phyloP scores from a whole-genome alignment of 2,797 vertebrate species.

The Paramormyrops hopkinsi region DNA sequence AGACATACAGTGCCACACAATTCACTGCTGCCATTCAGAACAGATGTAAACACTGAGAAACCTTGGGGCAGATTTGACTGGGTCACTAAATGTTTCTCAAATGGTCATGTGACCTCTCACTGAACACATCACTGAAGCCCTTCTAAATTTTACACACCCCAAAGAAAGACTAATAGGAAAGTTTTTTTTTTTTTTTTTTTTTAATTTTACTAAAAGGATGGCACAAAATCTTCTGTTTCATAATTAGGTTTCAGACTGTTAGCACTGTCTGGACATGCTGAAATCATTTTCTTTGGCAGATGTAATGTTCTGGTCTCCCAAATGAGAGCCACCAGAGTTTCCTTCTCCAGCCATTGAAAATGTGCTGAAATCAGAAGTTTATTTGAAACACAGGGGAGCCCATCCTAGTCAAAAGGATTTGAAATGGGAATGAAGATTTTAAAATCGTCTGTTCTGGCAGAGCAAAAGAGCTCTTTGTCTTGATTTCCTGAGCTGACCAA shows the following conservation, averaged over 20 bases:
- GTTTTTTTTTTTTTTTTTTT: not conserved
- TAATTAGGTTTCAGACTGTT: slow-evolving; percentile 14
- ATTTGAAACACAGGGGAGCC: slow-evolving; percentile 8
- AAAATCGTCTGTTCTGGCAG: not conserved
- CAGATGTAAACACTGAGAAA: not conserved
- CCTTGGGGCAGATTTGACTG: not conserved
- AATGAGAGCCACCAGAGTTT: not conserved
- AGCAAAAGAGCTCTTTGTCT: slow-evolving; percentile 10
- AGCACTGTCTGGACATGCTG: not conserved
- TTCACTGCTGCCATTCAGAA: not conserved
- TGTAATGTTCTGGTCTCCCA: slow-evolving; percentile 15
- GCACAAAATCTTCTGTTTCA: not conserved
- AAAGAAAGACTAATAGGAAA: not conserved
- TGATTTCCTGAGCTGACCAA: not conserved
- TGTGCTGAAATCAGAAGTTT: slow-evolving; percentile 10
- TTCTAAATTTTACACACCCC: not conserved
- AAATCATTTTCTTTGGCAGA: slow-evolving; percentile 16
- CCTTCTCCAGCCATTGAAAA: not conserved
- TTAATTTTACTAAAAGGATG: not conserved
- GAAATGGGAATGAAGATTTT: slow-evolving; percentile 8
- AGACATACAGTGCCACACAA: not conserved
- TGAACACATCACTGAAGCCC: not conserved
- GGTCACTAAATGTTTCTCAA: not conserved
- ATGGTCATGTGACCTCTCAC: not conserved
- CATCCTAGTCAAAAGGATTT: not conserved